phyloP scores from a whole-genome alignment of 2,113 vertebrate genomes.

The Natator depressus region DNA sequence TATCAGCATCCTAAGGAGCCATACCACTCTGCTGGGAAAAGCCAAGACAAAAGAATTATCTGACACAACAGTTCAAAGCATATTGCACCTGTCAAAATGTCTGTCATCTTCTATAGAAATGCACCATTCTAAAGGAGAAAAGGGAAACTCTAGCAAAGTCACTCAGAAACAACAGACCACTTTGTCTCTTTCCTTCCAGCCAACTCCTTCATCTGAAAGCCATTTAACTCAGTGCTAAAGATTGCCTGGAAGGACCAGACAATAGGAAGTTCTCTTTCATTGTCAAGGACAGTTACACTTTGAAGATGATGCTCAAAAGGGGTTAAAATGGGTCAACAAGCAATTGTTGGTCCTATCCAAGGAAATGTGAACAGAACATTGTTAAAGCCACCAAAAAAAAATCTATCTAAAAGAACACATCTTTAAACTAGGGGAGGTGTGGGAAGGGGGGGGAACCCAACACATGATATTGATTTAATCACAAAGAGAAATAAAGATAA shows the following conservation, averaged over 20 bases:
- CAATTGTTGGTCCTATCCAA: constrained; percentile 82
- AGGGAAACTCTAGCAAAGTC: constrained; percentile 83
- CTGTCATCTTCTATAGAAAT: constrained; percentile 88
- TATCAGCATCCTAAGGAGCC: constrained; percentile 80
- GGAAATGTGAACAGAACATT: constrained; percentile 82
- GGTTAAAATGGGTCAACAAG: constrained; percentile 89
- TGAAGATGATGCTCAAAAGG: constrained; percentile 90
- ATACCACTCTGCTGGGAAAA: constrained; percentile 83
- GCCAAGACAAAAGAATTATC: constrained; percentile 90
- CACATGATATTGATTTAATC: constrained; percentile 61
- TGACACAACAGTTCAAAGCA: constrained; percentile 95
- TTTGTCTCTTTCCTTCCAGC: constrained; percentile 86
- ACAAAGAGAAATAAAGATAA: constrained; percentile 52
- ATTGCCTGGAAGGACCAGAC: constrained; percentile 84
- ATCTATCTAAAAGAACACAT: constrained; percentile 73
- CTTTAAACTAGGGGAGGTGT: constrained; percentile 72
- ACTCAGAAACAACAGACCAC: constrained; percentile 86
- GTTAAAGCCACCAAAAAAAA: constrained; percentile 74
- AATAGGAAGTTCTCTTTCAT: constrained; percentile 89
- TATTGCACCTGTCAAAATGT: constrained; percentile 94
- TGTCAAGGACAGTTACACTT: constrained; percentile 95
- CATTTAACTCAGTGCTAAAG: constrained; percentile 84
- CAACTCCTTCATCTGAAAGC: constrained; percentile 86
- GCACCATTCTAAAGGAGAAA: constrained; percentile 83
- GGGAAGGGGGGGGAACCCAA: not conserved